phyloP scores from a whole-genome alignment of 2,113 vertebrate genomes.

The Ranitomeya imitator region DNA sequence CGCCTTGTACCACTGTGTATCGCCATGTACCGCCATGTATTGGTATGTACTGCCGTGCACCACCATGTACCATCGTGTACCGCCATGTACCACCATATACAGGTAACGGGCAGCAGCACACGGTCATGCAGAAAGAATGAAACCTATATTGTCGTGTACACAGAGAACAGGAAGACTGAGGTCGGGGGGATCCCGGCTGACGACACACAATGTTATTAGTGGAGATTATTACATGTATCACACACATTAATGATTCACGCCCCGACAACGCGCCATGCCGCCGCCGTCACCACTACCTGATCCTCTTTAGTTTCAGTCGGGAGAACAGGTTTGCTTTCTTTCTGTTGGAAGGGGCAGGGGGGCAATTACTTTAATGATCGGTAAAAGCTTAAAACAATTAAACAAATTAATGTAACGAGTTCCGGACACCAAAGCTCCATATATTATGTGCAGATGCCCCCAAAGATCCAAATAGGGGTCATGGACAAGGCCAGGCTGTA shows the following conservation, averaged over 20 bases:
- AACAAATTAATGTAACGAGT: not conserved
- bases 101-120: not conserved
- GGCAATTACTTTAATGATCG: not conserved
- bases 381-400: not conserved
- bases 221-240: not conserved
- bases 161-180: too few species aligned
- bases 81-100: too few species aligned
- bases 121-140: not conserved
- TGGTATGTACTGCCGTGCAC: too few species aligned
- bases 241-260: constrained; percentile 4
- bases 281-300: constrained; percentile 74
- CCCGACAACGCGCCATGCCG: constrained; percentile 55
- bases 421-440: not conserved
- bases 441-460: not conserved
- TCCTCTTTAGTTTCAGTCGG: constrained; percentile 79
- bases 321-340: constrained; percentile 84
- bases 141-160: too few species aligned
- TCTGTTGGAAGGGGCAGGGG: constrained; percentile 72
- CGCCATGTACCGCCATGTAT: too few species aligned
- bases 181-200: too few species aligned
- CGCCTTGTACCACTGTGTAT: too few species aligned
- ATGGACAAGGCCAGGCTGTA: too few species aligned
- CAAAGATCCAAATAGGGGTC: not conserved
- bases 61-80: too few species aligned
- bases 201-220: accelerated